Evolutionary conservation across 2,797 vertebrate species (phyloP), one percentile per base, ranked within the genome.

Genomic region (Cottoperca gobio): DNA sequence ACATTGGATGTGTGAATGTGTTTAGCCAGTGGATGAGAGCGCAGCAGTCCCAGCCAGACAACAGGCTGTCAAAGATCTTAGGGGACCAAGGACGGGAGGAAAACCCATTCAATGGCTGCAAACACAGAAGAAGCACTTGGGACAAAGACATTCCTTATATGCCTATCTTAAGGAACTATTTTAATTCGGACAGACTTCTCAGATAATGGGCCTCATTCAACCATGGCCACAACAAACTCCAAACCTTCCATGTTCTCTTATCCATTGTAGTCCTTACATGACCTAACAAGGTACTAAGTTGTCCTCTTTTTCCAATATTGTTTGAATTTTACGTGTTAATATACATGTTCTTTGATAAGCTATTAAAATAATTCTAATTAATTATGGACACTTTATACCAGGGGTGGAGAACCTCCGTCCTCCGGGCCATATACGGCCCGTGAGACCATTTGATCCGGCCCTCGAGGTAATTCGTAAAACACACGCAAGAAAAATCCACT

Each of bases 1-100:
- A 88, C 86, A 88, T 83, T 77, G 75, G 71, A 88, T 83, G 84
- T 88, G 86, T 82, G 82, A 81, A 83, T 49, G 65, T 76, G 86
- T 86, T 83, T 70, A 82, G 83, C 77, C 66, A 59, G 81, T 74
- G 83, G 83, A 73, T 84, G 74, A 82, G 65, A 79, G 78, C 58
- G 69, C 77, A 72, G 70, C 62, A 50, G 74, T 46, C 53, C 43
- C 1, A 9, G 52, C 67, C 69, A 68, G 57, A 80, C 68, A 70
- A 77, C 81, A 82, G 73, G 63, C 82, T 73, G 70, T 81, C 80
- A 79, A 74, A 76, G 74, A 76, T 76, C 79, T 77, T 70, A 70
- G 60, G 74, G 71, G 74, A 69, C 64, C 39, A 1, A 57, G 60
- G 67, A 31, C 45, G 13, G 31, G 12, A 61, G 57, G 39, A 66